These are phyloP conservation scores for Sphaeramia orbicularis DNA, from an alignment of 2,797 vertebrate species.

Conservation along the genomic window DNA sequence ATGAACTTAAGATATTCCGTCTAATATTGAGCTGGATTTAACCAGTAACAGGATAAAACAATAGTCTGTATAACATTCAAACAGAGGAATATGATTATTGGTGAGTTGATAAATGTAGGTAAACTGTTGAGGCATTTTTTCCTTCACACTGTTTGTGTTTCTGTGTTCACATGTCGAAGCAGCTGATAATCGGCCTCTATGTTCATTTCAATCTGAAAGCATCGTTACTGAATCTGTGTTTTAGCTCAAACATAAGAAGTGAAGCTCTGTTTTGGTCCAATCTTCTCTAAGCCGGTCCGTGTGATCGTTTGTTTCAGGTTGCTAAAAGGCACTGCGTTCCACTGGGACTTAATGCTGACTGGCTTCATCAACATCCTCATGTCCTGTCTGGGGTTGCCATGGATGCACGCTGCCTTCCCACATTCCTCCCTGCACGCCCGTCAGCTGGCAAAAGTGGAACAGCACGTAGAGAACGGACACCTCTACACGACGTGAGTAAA, in stretches of 20 bases:
- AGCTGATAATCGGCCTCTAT: background rate
- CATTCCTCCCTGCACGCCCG: slow-evolving; percentile 95
- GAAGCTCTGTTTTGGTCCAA: background rate
- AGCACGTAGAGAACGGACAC: slow-evolving; percentile 93
- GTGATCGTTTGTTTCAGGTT: slow-evolving; percentile 81
- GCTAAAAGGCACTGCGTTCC: slow-evolving; percentile 95
- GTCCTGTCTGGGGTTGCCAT: slow-evolving; percentile 94
- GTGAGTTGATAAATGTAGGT: no score
- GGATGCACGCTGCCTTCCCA: slow-evolving; percentile 96
- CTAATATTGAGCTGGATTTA: no score
- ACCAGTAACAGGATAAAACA: no score
- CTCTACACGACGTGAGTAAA: slow-evolving; percentile 92
- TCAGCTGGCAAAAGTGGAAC: slow-evolving; percentile 93
- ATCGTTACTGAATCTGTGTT: background rate
- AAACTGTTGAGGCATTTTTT: background rate
- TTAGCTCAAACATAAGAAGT: slow-evolving; percentile 12
- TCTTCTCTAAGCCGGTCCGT: slow-evolving; percentile 27
- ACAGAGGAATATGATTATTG: no score
- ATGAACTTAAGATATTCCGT: no score
- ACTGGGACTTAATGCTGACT: slow-evolving; percentile 96
- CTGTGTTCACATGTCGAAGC: background rate
- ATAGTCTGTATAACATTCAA: no score
- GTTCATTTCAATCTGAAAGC: background rate
- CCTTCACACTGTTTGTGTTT: background rate
- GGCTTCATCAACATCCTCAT: slow-evolving; percentile 95